Evolutionary conservation across 2,113 vertebrate genomes (phyloP), one percentile per base, ranked within the genome.

Genomic region (Vimba vimba): DNA sequence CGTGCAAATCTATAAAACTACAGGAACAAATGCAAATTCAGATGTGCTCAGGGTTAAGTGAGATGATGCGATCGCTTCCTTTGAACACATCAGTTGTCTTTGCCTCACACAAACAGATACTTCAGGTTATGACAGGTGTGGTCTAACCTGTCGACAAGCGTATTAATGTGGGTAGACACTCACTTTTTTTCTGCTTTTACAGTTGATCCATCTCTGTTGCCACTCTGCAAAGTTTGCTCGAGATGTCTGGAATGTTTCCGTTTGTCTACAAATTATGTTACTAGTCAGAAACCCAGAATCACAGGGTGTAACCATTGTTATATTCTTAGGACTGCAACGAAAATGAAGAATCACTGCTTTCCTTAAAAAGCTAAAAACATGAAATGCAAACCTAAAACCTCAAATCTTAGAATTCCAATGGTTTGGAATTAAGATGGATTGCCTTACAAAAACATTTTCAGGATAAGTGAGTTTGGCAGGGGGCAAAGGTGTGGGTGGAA

Each of bases 401-500:
- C 50, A 83, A 83, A 73, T 83, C 64, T 57, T 73, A 57, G 23
- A 73, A 73, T 83, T 73, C 66, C 81, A 83, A 71, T 39, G 81
- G 66, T 59, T 59, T 57, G 68, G 81, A 83, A 73, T 83, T 71
- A 73, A 83, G 78, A 86, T 82, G 64, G 43, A 45, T 80, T 86
- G 77, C 50, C 43, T 45, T 75, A 84, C 57, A 30, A 27, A 79
- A 79, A 69, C 75, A 71, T 85, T 82, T 79, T 64, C 60, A 43
- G 79, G 55, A 83, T 69, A 76, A 69, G 79, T 45, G 76, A 75
- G 87, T 90, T 89, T 75, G 90, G 79, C 87, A 87, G 82, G 11
- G 87, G 86, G 91, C 88, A 68, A 64, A 71, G 69, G 87, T 68
- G 90, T 89, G 91, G 89, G 92, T 87, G 91, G 93, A 80, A 25